These are phyloP conservation scores for Pollenia angustigena DNA, from an alignment of 2,888 invertebrate species.

Conservation along the genomic window DNA sequence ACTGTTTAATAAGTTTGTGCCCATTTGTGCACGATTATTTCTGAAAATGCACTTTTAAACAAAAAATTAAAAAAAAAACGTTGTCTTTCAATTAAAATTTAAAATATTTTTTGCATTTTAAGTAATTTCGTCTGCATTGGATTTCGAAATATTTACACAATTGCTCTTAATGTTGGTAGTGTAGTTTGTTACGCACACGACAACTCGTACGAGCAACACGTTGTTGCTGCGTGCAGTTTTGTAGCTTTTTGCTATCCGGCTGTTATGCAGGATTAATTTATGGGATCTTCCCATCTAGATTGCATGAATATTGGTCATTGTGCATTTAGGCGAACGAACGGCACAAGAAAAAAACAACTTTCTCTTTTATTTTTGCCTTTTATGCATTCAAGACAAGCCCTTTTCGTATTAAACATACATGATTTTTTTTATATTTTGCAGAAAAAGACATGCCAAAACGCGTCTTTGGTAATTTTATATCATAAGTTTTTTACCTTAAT, in stretches of 20 bases:
- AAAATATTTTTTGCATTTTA: constrained; percentile 30
- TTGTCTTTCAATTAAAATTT: neutral
- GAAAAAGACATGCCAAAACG: constrained; percentile 14
- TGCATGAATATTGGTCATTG: constrained; percentile 36
- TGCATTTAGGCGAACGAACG: neutral
- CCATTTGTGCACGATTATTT: constrained; percentile 56
- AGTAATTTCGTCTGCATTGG: constrained; percentile 34
- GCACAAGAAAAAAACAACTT: constrained; percentile 51
- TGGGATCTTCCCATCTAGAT: constrained; percentile 36
- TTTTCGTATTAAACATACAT: constrained; percentile 33
- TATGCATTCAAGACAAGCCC: constrained; percentile 66
- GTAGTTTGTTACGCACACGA: constrained; percentile 2
- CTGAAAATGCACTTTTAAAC: constrained; percentile 23
- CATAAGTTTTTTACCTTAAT: constrained; percentile 11
- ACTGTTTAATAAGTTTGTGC: constrained; percentile 43
- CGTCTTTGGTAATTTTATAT: constrained; percentile 22
- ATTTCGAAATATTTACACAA: constrained; percentile 50
- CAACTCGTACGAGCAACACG: constrained; percentile 19
- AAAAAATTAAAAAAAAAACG: neutral
- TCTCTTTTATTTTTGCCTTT: constrained; percentile 64
- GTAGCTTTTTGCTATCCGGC: constrained; percentile 15
- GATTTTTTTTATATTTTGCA: constrained; percentile 14
- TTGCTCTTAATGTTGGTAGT: constrained; percentile 58
- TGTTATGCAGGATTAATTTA: constrained; percentile 64
- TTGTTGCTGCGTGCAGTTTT: constrained; percentile 41